Evolutionary conservation across 1,140 invertebrate species (phyloP), one percentile per base, ranked within the genome.

Genomic region (Oscheius sp.): DNA sequence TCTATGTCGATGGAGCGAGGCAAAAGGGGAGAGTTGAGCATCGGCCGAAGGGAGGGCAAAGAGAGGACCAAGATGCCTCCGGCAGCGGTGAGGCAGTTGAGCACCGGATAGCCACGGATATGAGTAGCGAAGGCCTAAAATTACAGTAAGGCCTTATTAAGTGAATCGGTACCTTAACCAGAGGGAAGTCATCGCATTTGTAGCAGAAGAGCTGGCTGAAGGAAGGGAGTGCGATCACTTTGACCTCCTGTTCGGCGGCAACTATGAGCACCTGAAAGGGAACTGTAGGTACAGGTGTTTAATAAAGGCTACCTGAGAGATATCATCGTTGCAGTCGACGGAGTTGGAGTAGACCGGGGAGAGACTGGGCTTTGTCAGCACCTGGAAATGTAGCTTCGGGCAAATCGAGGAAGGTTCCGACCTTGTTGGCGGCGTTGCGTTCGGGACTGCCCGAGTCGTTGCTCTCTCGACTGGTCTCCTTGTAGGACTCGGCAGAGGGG

Each of bases 1-100:
- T 84, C 82, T 31, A 83, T 68, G 36, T 83, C 82, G n/a, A 84
- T 65, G 26, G 79, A 83, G n/a, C 75, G 61, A n/a, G 71, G 75
- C 61, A 84, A 75, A 10, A 83, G 66, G 26, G 46, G 78, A 2
- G 68, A 35, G 2, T 73, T 69, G 23, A 77, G 68, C 18, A 84
- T 38, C 20, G 46, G 28, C 52, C 73, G 64, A 0, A 83, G 61
- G 1, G 81, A 81, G 2, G 82, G 82, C 20, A 83, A 63, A 42
- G 78, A 82, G 13, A 82, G 58, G 15, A 84, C 83, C 2, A 75
- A 29, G 36, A 84, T 29, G n/a, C 75, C 46, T 38, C 82, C 80
- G 23, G 80, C 76, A 29, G 78, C 79, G 62, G 73, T 83, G 31
- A 83, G 64, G 46, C 71, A 71, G 59, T 84, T 67, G 3, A 83